These are phyloP conservation scores for Drymodes brunneopygia DNA, from an alignment of 2,113 vertebrate species.

Conservation along the genomic window DNA sequence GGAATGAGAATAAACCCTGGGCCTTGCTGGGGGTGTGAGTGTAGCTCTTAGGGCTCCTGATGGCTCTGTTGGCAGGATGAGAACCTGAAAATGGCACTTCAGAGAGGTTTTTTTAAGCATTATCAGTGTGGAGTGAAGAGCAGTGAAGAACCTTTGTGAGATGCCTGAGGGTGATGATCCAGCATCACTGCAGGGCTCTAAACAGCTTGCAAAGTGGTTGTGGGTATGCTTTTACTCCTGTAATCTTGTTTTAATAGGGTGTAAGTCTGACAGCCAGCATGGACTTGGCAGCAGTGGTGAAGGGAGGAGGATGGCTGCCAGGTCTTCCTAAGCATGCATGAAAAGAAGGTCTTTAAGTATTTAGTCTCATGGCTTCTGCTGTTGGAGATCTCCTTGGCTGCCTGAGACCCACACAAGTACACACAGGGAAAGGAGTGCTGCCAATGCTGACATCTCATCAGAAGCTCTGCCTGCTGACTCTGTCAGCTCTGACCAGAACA, in stretches of 20 bases:
- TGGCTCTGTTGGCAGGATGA: not conserved
- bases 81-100: not conserved
- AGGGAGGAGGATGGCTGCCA: not conserved
- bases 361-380: not conserved
- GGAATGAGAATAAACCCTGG: not conserved
- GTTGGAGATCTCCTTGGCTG: not conserved
- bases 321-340: not conserved
- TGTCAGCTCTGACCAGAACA: fast-evolving
- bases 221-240: not conserved
- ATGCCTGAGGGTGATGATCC: not conserved
- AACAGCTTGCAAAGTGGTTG: not conserved
- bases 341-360: not conserved
- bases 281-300: not conserved
- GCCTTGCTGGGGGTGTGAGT: not conserved
- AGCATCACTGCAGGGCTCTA: not conserved
- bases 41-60: not conserved
- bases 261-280: not conserved
- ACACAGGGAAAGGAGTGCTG: not conserved
- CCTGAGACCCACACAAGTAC: not conserved
- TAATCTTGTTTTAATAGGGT: not conserved
- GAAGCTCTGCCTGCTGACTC: not conserved
- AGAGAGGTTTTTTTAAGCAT: not conserved
- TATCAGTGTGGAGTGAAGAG: not conserved
- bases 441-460: fast-evolving
- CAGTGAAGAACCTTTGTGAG: not conserved